Conservation (phyloP, 2,888 invertebrate species). For the Theristus sp. region DNA sequence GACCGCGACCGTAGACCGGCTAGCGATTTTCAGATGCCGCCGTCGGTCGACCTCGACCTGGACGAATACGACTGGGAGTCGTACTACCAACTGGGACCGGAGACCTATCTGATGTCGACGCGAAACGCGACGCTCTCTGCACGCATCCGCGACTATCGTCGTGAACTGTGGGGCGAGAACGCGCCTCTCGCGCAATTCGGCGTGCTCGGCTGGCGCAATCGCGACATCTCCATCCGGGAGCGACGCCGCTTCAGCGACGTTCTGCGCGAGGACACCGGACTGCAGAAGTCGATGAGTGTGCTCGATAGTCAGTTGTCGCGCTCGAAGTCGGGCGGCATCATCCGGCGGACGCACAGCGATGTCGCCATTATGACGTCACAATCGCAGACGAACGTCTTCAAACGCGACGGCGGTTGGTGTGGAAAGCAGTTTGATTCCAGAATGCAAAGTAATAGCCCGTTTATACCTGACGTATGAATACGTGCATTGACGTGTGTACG, state of each 20-base stretch:
- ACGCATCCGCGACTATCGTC: constrained; percentile 25
- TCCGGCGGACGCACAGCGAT: neutral
- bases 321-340: neutral
- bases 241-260: constrained; percentile 9
- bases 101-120: constrained; percentile 79
- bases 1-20: too few species aligned
- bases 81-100: constrained; percentile 87
- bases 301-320: neutral
- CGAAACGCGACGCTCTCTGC: constrained; percentile 83
- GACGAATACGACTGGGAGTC: constrained; percentile 31
- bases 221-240: constrained; percentile 26
- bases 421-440: too few species aligned
- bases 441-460: too few species aligned
- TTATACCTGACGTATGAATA: too few species aligned
- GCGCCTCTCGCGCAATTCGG: constrained; percentile 20
- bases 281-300: neutral
- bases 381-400: neutral
- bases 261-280: constrained; percentile 1
- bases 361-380: too few species aligned
- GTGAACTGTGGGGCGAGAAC: constrained; percentile 21
- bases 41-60: constrained; percentile 12
- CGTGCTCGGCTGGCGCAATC: constrained; percentile 21
- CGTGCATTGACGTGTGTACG: too few species aligned
- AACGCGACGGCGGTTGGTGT: neutral
- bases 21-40: neutral